Percentiles rank a stretch among this genome's conserved stretches.
Evolutionary conservation across 2,797 vertebrate species (phyloP).

Genomic region (Enteromius mattozi): DNA sequence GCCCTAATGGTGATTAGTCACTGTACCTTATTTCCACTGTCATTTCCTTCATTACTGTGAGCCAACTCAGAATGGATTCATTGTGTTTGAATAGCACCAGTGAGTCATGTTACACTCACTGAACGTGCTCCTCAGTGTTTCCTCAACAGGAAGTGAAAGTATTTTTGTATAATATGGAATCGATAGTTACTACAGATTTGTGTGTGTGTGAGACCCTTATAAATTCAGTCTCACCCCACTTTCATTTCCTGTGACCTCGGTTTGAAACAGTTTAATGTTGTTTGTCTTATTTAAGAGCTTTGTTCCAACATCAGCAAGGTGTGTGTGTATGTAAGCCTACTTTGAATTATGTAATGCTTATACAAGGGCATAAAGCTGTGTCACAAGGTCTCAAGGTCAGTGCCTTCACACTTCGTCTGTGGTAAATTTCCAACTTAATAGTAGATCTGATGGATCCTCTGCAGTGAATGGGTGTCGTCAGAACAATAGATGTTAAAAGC

Average conservation of each 20-base stretch:
- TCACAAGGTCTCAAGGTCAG: slow-evolving; percentile 12
- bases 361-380: neutral
- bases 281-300: slow-evolving; percentile 33
- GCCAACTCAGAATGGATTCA: slow-evolving; percentile 22
- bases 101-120: slow-evolving; percentile 15
- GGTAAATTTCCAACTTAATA: neutral
- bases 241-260: slow-evolving; percentile 2
- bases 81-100: neutral
- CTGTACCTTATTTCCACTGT: slow-evolving; percentile 23
- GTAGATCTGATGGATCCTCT: neutral
- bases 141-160: neutral
- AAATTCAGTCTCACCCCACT: slow-evolving; percentile 23
- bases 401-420: neutral
- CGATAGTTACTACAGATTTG: neutral
- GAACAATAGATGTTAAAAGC: neutral
- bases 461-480: neutral
- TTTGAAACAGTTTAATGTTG: slow-evolving; percentile 16
- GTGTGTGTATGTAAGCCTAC: neutral
- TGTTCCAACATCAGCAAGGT: neutral
- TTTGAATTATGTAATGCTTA: slow-evolving; percentile 9
- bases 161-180: neutral
- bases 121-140: neutral
- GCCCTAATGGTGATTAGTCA: slow-evolving; percentile 22
- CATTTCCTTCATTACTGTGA: slow-evolving; percentile 29
- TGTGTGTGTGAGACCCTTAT: slow-evolving; percentile 12